Conservation (phyloP, 2,888 invertebrate species). For the Cancer borealis region DNA sequence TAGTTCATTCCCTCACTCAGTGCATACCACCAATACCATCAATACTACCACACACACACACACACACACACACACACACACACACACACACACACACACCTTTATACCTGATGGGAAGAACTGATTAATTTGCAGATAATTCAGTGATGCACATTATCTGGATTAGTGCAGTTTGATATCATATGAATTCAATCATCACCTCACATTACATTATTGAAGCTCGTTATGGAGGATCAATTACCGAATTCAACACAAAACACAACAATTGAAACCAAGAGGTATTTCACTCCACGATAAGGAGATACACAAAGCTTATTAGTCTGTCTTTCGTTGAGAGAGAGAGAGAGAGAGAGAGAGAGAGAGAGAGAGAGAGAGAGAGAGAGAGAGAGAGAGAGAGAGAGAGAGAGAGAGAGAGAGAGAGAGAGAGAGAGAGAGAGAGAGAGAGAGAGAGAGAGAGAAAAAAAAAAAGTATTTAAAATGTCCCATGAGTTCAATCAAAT, state of each 20-base stretch:
- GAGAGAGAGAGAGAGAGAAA: too few relatives aligned
- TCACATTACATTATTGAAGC: constrained; percentile 1
- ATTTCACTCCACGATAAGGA: not conserved
- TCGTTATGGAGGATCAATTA: constrained; percentile 21
- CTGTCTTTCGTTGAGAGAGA: too few relatives aligned
- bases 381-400: too few relatives aligned
- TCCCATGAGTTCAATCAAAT: too few relatives aligned
- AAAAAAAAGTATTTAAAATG: too few relatives aligned
- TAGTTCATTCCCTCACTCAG: constrained; percentile 8
- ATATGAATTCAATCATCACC: constrained; percentile 10
- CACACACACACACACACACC: constrained; percentile 42
- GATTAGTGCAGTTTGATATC: constrained; percentile 24
- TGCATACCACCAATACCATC: not conserved
- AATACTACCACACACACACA: constrained; percentile 21
- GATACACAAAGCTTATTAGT: not conserved
- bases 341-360: too few relatives aligned
- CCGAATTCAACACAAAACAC: not conserved
- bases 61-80: constrained; percentile 53
- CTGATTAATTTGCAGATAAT: constrained; percentile 36
- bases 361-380: too few relatives aligned
- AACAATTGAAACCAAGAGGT: not conserved
- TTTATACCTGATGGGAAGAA: constrained; percentile 18
- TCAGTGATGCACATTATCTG: constrained; percentile 3
- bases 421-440: too few relatives aligned
- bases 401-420: too few relatives aligned